Evolutionary conservation across 1,140 invertebrate genomes (phyloP).

Genomic region (Colletes gigas): DNA sequence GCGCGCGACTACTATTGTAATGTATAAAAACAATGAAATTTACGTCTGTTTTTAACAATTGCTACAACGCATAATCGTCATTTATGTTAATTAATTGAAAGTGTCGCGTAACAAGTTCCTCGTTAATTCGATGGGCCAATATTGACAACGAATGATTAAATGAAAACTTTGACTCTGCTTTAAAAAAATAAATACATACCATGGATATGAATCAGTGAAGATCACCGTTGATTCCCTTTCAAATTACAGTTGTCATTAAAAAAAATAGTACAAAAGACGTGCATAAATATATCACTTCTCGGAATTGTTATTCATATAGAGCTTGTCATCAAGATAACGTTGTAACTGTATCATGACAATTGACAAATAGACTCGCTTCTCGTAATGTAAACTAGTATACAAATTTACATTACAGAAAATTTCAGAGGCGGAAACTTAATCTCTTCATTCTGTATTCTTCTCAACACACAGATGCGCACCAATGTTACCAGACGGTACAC

Average conservation of each 20-base stretch:
- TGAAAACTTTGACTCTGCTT: background rate
- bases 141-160: background rate
- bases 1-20: background rate
- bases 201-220: conserved; percentile 42
- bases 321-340: background rate
- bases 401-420: conserved; percentile 16
- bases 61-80: background rate
- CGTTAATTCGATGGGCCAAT: background rate
- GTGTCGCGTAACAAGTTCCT: background rate
- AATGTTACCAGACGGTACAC: background rate
- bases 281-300: conserved; percentile 34
- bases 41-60: background rate
- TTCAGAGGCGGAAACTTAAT: conserved; percentile 35
- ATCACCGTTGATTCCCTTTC: conserved; percentile 50
- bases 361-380: background rate
- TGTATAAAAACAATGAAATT: background rate
- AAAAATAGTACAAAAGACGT: conserved; percentile 2
- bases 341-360: conserved; percentile 41
- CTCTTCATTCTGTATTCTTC: background rate
- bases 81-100: conserved; percentile 5
- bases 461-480: conserved; percentile 18
- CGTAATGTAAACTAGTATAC: background rate
- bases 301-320: background rate
- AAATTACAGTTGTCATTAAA: conserved; percentile 37
- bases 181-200: conserved; percentile 44